Evolutionary conservation across 1,140 invertebrate genomes (phyloP).

Genomic region (Chironomus striatipennis): DNA sequence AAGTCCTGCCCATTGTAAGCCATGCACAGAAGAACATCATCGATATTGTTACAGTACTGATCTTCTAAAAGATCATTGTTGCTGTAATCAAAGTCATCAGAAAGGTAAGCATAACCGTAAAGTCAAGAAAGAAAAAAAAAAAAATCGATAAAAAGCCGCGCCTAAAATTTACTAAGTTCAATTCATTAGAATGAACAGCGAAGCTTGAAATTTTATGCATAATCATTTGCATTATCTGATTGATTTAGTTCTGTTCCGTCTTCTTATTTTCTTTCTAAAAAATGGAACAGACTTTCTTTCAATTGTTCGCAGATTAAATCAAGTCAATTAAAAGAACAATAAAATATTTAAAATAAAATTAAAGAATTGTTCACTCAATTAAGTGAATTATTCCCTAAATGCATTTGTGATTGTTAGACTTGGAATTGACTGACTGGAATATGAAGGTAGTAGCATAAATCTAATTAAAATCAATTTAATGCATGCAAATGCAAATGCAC

Average conservation of each 20-base stretch:
- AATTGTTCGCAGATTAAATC: conserved; percentile 9
- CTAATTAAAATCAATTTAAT: conserved; percentile 15
- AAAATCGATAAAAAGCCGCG: not conserved
- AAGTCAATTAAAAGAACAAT: conserved; percentile 14
- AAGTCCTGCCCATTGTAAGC: not conserved
- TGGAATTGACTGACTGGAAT: not conserved
- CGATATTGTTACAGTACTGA: not conserved
- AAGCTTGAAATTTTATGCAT: conserved; percentile 21
- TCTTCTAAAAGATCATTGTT: not conserved
- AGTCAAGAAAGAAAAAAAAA: no score
- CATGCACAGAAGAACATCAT: not conserved
- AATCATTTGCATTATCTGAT: not conserved
- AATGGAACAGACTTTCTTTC: not conserved
- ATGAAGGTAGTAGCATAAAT: not conserved
- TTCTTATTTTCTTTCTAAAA: not conserved
- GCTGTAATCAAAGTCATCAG: not conserved
- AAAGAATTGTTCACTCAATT: not conserved
- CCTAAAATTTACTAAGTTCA: not conserved
- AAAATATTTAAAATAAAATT: not conserved
- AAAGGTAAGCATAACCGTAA: not conserved
- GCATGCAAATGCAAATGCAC: not conserved
- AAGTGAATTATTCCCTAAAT: not conserved
- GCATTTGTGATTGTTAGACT: not conserved
- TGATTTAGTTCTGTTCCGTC: not conserved
- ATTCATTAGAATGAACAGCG: not conserved